Percentiles rank a stretch among this genome's conserved stretches.
Conservation (phyloP, 2,113 vertebrate species). For the Dolichotis patagonum region DNA sequence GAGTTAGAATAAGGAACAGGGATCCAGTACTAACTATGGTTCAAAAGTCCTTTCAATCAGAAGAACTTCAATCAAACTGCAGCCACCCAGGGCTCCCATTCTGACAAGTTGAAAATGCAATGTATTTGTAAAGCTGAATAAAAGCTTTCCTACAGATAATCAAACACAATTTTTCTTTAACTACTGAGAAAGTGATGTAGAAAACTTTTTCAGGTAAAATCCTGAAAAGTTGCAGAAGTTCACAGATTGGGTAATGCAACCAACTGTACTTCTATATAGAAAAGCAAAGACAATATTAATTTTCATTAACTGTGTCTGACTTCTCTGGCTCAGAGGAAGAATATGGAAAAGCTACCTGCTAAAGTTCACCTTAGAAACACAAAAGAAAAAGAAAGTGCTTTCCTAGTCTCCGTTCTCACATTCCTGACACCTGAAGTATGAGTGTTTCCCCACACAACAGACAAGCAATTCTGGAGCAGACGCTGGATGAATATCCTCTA, state of each 20-base stretch:
- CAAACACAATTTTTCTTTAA: slow-evolving; percentile 41
- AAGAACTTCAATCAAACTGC: slow-evolving; percentile 19
- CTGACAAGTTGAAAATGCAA: background rate
- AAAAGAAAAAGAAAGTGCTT: background rate
- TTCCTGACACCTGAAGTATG: background rate
- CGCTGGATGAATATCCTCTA: background rate
- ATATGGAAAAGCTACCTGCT: background rate
- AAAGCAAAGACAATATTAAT: slow-evolving; percentile 54
- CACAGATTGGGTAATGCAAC: slow-evolving; percentile 20
- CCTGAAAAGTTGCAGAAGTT: slow-evolving; percentile 52
- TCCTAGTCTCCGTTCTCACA: background rate
- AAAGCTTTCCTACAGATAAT: slow-evolving; percentile 41
- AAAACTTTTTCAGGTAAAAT: background rate
- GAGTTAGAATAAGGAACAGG: background rate
- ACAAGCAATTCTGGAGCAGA: background rate
- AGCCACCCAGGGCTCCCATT: background rate
- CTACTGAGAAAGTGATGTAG: slow-evolving; percentile 6
- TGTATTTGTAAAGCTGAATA: slow-evolving; percentile 42
- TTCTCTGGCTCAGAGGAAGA: slow-evolving; percentile 36
- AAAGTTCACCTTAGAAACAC: background rate
- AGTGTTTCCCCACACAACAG: background rate
- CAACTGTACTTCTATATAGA: slow-evolving; percentile 20
- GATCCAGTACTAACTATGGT: background rate
- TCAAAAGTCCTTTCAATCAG: background rate
- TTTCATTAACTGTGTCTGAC: slow-evolving; percentile 51